Conservation (phyloP, 2,797 vertebrate species). For the Micropoecilia bifurca region DNA sequence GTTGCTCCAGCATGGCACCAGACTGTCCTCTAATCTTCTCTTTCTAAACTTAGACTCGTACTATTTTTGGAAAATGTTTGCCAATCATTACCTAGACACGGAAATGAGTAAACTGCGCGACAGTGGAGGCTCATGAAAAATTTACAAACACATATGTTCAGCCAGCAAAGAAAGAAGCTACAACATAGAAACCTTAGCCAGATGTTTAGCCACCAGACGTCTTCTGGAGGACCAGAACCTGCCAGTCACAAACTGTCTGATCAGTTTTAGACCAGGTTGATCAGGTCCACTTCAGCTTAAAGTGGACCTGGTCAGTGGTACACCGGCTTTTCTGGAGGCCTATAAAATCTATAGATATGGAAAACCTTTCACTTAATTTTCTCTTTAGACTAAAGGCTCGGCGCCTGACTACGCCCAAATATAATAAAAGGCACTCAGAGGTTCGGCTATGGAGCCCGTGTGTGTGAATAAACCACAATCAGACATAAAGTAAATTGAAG, state of each 20-base stretch:
- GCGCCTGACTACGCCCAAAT: too few species aligned
- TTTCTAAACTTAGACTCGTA: neutral
- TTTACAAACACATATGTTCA: neutral
- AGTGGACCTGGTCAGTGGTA: neutral
- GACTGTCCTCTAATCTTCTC: neutral
- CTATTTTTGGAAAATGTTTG: constrained; percentile 4
- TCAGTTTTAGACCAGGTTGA: neutral
- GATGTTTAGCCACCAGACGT: neutral
- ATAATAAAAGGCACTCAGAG: too few species aligned
- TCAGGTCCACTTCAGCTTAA: neutral
- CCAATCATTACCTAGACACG: neutral
- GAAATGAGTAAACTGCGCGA: neutral
- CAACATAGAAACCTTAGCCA: neutral
- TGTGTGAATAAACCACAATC: too few species aligned
- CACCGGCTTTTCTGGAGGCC: neutral
- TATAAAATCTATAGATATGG: neutral
- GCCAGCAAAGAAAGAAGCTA: neutral
- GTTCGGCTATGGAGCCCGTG: too few species aligned
- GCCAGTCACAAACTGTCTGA: neutral
- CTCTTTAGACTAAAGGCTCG: too few species aligned
- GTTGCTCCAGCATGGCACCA: neutral
- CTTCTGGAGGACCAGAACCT: neutral
- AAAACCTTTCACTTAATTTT: neutral
- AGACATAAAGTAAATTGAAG: too few species aligned
- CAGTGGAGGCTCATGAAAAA: neutral